Evolutionary conservation across 2,113 vertebrate species (phyloP).

Genomic region (Leucosticte australis): DNA sequence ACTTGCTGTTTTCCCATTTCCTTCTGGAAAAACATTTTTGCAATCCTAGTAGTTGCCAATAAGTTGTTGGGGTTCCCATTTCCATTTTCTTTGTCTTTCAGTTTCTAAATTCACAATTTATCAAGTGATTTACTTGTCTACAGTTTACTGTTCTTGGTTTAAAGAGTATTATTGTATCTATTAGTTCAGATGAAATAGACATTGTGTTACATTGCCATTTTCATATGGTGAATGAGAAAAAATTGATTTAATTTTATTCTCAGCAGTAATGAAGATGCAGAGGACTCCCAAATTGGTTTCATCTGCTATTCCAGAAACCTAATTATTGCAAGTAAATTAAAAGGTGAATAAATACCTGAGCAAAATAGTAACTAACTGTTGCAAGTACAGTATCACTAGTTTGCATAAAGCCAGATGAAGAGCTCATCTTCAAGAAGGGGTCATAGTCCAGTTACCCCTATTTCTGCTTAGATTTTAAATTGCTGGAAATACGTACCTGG

Average conservation of each 20-base stretch:
- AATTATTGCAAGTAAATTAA: neutral
- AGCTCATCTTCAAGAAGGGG: neutral
- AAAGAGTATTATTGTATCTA: neutral
- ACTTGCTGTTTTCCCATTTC: neutral
- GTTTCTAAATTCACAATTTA: neutral
- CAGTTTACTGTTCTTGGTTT: neutral
- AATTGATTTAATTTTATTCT: neutral
- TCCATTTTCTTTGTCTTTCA: neutral
- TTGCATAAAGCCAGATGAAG: neutral
- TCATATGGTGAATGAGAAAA: neutral
- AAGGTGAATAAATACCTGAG: neutral
- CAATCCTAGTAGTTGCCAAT: neutral
- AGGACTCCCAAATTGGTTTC: neutral
- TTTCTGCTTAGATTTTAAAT: neutral
- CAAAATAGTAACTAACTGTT: neutral
- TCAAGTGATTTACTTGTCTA: neutral
- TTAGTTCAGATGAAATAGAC: neutral
- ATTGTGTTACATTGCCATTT: neutral
- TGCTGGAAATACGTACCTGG: neutral
- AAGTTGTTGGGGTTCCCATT: neutral
- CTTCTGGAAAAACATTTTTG: neutral
- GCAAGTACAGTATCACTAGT: neutral
- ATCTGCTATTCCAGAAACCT: neutral
- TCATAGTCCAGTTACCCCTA: neutral
- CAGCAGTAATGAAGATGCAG: neutral